Evolutionary conservation across 1,140 invertebrate genomes (phyloP), one percentile per base, ranked within the genome.

Genomic region (Caenorhabditis elegans): DNA sequence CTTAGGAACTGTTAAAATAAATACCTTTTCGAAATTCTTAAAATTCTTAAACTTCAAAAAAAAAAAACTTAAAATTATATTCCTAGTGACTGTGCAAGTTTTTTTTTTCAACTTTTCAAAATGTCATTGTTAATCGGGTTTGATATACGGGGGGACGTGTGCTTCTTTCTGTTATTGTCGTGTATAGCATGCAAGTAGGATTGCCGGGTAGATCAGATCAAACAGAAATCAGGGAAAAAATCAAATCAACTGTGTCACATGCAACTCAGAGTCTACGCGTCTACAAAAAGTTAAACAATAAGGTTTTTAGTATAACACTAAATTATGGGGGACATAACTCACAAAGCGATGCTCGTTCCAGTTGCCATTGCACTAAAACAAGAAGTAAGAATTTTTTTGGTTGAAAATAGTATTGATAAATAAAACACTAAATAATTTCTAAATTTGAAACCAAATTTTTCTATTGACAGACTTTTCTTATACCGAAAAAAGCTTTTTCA

Each of bases 301-400:
- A 65, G 15, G 22, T 34, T 31, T n/a, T 36, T 19, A 34, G 55
- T 17, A 13, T 1, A 28, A 34, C 39, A 10, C 19, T 60, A 15
- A 24, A 34, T 31, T 8, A 60, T 36, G 10, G 26, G n/a, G 19
- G n/a, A 10, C 34, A 43, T 36, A 24, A 70, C 60, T 70, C 60
- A 70, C 60, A 39, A 70, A 70, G 34, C 60, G 60, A 70, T 70
- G 60, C 60, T 70, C 60, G 60, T 70, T 70, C 60, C 60, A 70
- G 28, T 17, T 70, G 60, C 60, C 60, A 70, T 39, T 70, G 60
- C 60, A 70, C 60, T 70, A 70, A 39, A 70, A 70, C 22, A 70
- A 24, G 4, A 6, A n/a, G 46, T 17, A n/a, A n/a, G n/a, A n/a
- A n/a, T n/a, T n/a, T n/a, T n/a, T n/a, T n/a, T n/a, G n/a, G n/a